A percentile compares a stretch with the other conserved stretches of the same genome.
phyloP scores from a whole-genome alignment of 2,888 invertebrate genomes.

The Torymus aiolomorphi region DNA sequence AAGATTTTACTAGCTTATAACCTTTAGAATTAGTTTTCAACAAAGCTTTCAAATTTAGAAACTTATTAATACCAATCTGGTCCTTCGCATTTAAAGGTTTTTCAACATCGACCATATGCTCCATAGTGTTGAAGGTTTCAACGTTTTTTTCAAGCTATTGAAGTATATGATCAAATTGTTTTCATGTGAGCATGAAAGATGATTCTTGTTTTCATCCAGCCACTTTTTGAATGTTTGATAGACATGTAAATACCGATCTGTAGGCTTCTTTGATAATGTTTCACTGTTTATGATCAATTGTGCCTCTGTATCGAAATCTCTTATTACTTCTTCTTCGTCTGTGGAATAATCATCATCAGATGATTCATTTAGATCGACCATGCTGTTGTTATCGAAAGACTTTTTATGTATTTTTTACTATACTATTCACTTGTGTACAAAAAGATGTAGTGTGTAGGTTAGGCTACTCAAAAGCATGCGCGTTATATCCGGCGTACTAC shows the following conservation, averaged over 20 bases:
- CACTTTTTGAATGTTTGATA: constrained; percentile 48
- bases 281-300: constrained; percentile 36
- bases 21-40: constrained; percentile 50
- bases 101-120: constrained; percentile 21
- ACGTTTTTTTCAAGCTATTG: background rate
- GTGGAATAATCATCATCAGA: background rate
- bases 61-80: constrained; percentile 56
- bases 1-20: constrained; percentile 55
- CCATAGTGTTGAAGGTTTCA: background rate
- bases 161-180: background rate
- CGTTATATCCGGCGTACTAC: no score
- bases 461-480: no score
- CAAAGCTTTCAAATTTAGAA: constrained; percentile 57
- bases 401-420: no score
- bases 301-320: constrained; percentile 44
- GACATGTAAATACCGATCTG: constrained; percentile 39
- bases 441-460: no score
- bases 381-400: no score
- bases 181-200: constrained; percentile 32
- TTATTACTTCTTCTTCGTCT: constrained; percentile 22
- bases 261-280: constrained; percentile 50
- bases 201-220: constrained; percentile 48
- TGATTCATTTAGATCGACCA: no score
- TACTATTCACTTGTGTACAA: no score
- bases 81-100: constrained; percentile 53